Base-by-base conservation (phyloP, 1,140 invertebrate species). In the Brachionus koreanus region DNA sequence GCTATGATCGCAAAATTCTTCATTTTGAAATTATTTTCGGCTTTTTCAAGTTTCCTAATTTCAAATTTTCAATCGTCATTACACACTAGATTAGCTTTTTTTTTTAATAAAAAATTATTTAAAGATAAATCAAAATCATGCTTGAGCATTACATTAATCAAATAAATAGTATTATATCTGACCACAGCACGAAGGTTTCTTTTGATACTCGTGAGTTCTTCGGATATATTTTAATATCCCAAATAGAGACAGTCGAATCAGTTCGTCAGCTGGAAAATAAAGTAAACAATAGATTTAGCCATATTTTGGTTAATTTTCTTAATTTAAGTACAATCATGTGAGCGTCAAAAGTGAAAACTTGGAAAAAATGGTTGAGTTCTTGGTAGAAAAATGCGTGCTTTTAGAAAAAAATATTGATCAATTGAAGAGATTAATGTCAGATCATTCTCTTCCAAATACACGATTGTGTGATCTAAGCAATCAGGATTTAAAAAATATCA, bases 1-100 rank as follows among this genome's bases (percentile, higher is more conserved):
- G 19, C 49, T 57, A 29, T 29, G 29, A 29, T 29, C 6, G 49
- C 19, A 57, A 19, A 57, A 16, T 57, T 57, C 49, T 57, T 57
- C 25, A 65, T 4, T 33, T 65, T n/a, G 63, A 65, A 33, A 12
- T 37, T 12, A 13, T 65, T 37, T 65, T 33, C 10, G 33, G 13
- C 16, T 12, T 37, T 65, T 65, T 33, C 35, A 65, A 65, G 10
- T 65, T 65, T 9, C 49, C 43, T 49, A 49, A 29, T 49, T 63
- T 63, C 63, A 65, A 65, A 65, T 65, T 65, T 65, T 65, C 10
- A 65, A 65, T 65, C 25, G 63, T 65, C 63, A 65, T 65, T 6
- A 37, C 5, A 57, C n/a, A 19, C 49, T 57, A 19, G 16, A 19
- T 23, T 57, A 19, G 9, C 49, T 57, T 1, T 57, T 57, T 19